Base-by-base conservation (phyloP, 1,140 invertebrate genomes). In the Eumaeus atala region DNA sequence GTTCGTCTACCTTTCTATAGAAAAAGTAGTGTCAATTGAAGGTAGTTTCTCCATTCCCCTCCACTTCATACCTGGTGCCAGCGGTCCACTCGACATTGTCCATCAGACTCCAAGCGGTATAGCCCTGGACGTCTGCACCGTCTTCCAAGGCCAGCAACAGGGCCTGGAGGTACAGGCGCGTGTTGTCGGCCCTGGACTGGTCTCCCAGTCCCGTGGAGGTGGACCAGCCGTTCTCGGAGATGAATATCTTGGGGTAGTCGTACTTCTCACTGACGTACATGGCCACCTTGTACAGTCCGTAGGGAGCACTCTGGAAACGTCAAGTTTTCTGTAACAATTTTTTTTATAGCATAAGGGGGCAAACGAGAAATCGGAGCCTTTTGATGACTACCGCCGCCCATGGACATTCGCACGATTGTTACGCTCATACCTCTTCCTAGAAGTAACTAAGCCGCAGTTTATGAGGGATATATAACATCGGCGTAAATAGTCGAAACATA, bases 141-240 rank as follows among this genome's bases (percentile, higher is more conserved):
- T 92, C 51, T 89, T 89, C 70, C 91, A 91, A 1, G 92, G 66
- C n/a, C 91, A 94, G 80, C 92, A 95, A 59, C 79, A 90, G 67
- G 89, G 87, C 21, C 87, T 89, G 44, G 1, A 66, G 36, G 42
- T 66, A 59, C 86, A 88, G 64, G 10, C 60, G 35, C 3, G 54
- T 9, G 56, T 86, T 60, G 47, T 81, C 74, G 12, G 91, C 78
- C 70, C 88, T 89, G 38, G 83, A 63, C 8, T 69, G 44, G 12
- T 64, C 61, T 49, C 64, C 62, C 6, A 62, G 52, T 1, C 59
- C 54, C 40, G 36, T 9, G 17, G 11, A 34, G 9, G 58, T 51
- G 11, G 55, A 57, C 55, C 86, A 77, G 0, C 91, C 91, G 64
- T 90, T 91, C 70, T 91, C 91, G 11, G 90, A 90, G 9, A 91